Base-by-base conservation (phyloP, 2,888 invertebrate species). In the Acrobasis suavella region DNA sequence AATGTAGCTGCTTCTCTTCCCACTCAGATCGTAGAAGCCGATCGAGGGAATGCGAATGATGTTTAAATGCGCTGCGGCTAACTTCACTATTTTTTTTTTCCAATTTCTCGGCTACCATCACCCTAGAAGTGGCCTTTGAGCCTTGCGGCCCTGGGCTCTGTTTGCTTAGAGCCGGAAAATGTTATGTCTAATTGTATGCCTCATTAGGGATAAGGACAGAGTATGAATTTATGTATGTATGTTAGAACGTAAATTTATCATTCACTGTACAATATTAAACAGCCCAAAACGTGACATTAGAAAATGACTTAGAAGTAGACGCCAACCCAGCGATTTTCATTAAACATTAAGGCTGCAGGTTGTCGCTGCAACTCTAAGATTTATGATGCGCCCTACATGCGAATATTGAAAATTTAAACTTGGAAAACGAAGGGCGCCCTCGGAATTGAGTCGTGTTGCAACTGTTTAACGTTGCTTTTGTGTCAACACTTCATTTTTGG, bases 331-430 rank as follows among this genome's bases (percentile, higher is more conserved):
- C 66, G 66, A 67, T 69, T 69, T 69, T 67, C 69, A 69, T 69
- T 69, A 69, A 69, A 64, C 63, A 68, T 67, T 63, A 66, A 68
- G 64, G 66, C 58, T 66, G 65, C 67, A 69, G 68, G 69, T 67
- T 65, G 67, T 59, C 65, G 63, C 62, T 63, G 62, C 62, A 62
- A 37, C 54, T 65, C 64, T 65, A 65, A 69, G 69, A 69, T 68
- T 69, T 69, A 69, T 63, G 68, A 63, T 64, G 66, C 60, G 63
- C 65, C 65, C 66, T 63, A 60, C 65, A 62, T 58, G 67, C 65
- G 67, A 64, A 67, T 69, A 69, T 69, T 67, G 69, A 69, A 69
- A 67, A 65, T 66, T 64, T 65, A 64, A 58, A 64, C 64, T 65
- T 63, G 14, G 52, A 49, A 62, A 61, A 64, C 62, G 64, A 56